Conservation (phyloP, 1,140 invertebrate genomes). For the Phortica variegata region DNA sequence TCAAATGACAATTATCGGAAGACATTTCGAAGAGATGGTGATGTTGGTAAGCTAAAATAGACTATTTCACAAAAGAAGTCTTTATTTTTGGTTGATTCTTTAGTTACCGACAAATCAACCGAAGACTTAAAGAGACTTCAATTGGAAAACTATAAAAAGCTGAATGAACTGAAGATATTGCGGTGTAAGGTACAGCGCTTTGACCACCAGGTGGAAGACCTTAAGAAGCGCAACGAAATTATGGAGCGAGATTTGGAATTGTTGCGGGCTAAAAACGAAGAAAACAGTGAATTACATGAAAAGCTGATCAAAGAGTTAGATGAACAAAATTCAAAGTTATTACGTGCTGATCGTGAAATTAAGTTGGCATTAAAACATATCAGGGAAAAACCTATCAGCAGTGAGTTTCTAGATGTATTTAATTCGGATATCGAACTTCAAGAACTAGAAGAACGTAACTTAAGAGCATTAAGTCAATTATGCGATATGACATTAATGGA, state of each 20-base stretch:
- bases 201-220: conserved; percentile 27
- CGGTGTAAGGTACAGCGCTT: conserved; percentile 32
- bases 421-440: conserved; percentile 49
- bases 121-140: conserved; percentile 30
- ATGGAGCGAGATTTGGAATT: conserved; percentile 17
- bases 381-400: conserved; percentile 33
- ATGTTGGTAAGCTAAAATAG: neutral
- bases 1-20: conserved; percentile 65
- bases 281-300: conserved; percentile 30
- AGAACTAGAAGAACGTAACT: conserved; percentile 54
- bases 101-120: conserved; percentile 20
- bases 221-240: conserved; percentile 23
- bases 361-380: conserved; percentile 32
- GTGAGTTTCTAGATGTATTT: conserved; percentile 42
- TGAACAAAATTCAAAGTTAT: conserved; percentile 43
- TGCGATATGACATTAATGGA: conserved; percentile 45
- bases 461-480: conserved; percentile 50
- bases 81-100: neutral
- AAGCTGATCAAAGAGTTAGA: conserved; percentile 39
- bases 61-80: conserved; percentile 25
- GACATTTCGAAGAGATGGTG: conserved; percentile 48
- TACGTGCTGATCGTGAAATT: conserved; percentile 47
- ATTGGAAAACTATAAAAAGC: conserved; percentile 21
- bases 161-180: conserved; percentile 36
- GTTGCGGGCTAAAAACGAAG: conserved; percentile 18